Evolutionary conservation across 2,113 vertebrate genomes (phyloP).

Genomic region (Chaetorhynchus papuensis): DNA sequence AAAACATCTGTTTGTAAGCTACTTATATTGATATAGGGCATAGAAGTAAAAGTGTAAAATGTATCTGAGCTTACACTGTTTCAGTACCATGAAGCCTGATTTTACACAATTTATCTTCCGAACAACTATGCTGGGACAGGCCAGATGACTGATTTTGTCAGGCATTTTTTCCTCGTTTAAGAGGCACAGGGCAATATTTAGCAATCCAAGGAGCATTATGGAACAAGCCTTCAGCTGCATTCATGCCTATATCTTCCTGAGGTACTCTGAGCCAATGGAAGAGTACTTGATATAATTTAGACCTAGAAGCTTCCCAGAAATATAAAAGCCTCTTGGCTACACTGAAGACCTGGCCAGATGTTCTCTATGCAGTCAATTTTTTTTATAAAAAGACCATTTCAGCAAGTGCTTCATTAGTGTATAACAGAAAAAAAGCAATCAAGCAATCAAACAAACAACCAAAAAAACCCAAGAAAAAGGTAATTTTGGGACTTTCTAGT

Average conservation of each 20-base stretch:
- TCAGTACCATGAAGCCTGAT: background rate
- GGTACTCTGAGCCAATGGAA: background rate
- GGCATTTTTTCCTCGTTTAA: background rate
- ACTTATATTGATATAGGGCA: background rate
- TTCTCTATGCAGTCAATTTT: background rate
- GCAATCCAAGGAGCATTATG: background rate
- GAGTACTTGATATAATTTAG: background rate
- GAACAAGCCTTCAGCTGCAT: background rate
- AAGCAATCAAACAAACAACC: fast-evolving
- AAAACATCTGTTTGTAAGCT: background rate
- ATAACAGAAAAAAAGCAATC: background rate
- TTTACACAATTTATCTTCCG: background rate
- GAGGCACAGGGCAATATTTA: background rate
- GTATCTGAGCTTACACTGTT: background rate
- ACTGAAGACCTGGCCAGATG: background rate
- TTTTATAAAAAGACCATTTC: background rate
- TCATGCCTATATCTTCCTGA: background rate
- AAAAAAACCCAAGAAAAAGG: fast-evolving
- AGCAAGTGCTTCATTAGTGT: background rate
- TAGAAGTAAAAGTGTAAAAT: background rate
- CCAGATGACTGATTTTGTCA: background rate
- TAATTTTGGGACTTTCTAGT: background rate
- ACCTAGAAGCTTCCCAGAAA: background rate
- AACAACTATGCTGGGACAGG: background rate
- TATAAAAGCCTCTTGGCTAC: background rate